Evolutionary conservation across 1,140 invertebrate genomes (phyloP), one percentile per base, ranked within the genome.

Genomic region (Chymomyza costata): DNA sequence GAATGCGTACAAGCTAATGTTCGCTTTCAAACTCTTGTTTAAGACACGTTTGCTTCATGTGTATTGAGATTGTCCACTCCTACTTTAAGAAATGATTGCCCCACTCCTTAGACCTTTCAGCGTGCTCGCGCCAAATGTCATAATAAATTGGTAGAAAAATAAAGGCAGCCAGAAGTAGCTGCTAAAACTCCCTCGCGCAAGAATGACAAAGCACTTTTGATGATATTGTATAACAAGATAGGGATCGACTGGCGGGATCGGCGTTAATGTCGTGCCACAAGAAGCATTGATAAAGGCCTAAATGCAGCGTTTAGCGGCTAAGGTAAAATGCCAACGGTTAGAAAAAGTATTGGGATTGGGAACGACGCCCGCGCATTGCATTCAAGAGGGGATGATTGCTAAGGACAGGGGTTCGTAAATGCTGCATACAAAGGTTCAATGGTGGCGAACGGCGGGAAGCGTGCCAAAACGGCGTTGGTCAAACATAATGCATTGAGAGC

Each of bases 71-170:
- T n/a, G n/a, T n/a, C n/a, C n/a, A n/a, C n/a, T n/a, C n/a, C n/a
- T n/a, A n/a, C n/a, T n/a, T n/a, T n/a, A n/a, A n/a, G n/a, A n/a
- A n/a, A n/a, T n/a, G 25, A 46, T 28, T 48, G 19, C 44, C 40
- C 52, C 47, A 47, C 41, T 13, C 18, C 6, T n/a, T 64, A 80
- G 80, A 71, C 71, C 71, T 78, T 71, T 78, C 71, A 78, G 70
- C 71, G n/a, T n/a, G n/a, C n/a, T 80, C 73, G 71, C 73, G 71
- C 67, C 71, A 51, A 78, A 66, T 80, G 71, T 78, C 71, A 78
- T 80, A 78, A 78, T 78, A 78, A 78, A 78, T 80, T 78, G 50
- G 16, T 32, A 51, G 59, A 19, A 50, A 31, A 28, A 39, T 17
- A 35, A 15, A 28, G 28, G 37, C n/a, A 18, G 46, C 18, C 17